Conservation (phyloP, 2,797 vertebrate genomes). For the Acropternis orthonyx region DNA sequence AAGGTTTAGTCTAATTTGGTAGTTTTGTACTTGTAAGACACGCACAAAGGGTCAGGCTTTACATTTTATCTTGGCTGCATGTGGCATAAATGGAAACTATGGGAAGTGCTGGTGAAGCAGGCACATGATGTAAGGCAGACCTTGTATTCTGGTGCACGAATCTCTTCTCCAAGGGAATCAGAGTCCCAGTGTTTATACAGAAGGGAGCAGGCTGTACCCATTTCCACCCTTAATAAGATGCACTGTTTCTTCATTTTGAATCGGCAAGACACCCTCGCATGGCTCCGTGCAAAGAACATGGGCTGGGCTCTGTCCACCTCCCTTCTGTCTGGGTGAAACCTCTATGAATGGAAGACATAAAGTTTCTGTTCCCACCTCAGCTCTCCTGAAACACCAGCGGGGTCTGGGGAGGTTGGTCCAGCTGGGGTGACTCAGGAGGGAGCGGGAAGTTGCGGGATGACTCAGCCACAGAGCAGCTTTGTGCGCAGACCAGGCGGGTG, state of each 20-base stretch:
- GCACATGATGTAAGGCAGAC: neutral
- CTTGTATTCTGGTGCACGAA: neutral
- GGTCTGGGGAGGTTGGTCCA: neutral
- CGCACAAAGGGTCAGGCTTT: neutral
- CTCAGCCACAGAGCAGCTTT: neutral
- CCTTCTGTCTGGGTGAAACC: neutral
- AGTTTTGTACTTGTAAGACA: neutral
- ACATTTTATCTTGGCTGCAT: rapidly evolving
- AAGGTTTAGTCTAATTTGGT: neutral
- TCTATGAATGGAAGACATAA: neutral
- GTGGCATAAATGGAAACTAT: neutral
- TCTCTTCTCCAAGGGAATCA: neutral
- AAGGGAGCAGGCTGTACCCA: neutral
- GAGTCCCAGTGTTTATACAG: neutral
- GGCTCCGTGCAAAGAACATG: rapidly evolving
- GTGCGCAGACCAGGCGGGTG: rapidly evolving
- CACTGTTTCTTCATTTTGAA: neutral
- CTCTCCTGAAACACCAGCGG: rapidly evolving
- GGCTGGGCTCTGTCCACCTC: neutral
- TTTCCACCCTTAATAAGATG: neutral
- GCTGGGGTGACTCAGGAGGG: neutral
- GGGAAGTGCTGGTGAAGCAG: neutral
- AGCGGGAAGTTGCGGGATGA: neutral
- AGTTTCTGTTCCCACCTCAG: neutral
- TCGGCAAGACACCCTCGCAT: neutral